A percentile compares a stretch with the other conserved stretches of the same genome.
Conservation (phyloP, 1,140 invertebrate species). For the Pachypsylla venusta region DNA sequence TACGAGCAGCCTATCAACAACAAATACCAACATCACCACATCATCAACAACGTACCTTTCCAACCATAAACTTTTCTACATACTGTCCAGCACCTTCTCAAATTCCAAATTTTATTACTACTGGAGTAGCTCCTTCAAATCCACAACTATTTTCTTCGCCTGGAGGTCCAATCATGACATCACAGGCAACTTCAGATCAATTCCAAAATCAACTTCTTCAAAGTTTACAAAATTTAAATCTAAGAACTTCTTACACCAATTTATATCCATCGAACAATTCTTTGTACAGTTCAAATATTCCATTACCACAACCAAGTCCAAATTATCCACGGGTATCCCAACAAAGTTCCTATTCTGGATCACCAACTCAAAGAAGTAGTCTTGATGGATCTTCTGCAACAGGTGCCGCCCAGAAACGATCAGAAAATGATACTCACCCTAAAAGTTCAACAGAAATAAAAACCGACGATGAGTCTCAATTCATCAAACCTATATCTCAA, state of each 20-base stretch:
- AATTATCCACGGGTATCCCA: slow-evolving; percentile 28
- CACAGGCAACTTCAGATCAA: slow-evolving; percentile 44
- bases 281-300: not conserved
- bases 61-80: not conserved
- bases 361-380: slow-evolving; percentile 30
- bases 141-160: slow-evolving; percentile 74
- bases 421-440: not conserved
- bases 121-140: slow-evolving; percentile 87
- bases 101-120: slow-evolving; percentile 84
- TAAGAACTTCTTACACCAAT: slow-evolving; percentile 23
- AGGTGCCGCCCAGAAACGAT: not conserved
- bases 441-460: not conserved
- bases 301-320: slow-evolving; percentile 26
- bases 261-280: slow-evolving; percentile 26
- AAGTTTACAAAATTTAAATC: slow-evolving; percentile 37
- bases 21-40: not conserved
- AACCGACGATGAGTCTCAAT: slow-evolving; percentile 27
- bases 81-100: slow-evolving; percentile 23
- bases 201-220: slow-evolving; percentile 40
- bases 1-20: not conserved
- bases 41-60: not conserved
- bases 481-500: slow-evolving; percentile 50
- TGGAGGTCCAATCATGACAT: slow-evolving; percentile 69
- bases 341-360: slow-evolving; percentile 31
- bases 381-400: not conserved